Base-by-base conservation (phyloP, 2,888 invertebrate species). In the Coecobrya sp. region DNA sequence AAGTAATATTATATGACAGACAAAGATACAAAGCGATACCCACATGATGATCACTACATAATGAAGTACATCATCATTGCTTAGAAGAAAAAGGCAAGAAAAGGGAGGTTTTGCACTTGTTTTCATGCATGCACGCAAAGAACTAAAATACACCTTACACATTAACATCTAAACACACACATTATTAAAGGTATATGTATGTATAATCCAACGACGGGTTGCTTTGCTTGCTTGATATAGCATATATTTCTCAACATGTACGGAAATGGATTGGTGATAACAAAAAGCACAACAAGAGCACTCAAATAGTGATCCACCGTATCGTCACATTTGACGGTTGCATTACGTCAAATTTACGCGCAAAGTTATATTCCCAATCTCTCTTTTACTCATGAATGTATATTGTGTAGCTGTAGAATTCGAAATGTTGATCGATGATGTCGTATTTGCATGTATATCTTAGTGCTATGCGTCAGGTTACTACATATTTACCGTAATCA, bases 271-370 rank as follows among this genome's bases (percentile, higher is more conserved):
- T 59, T 25, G 70, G n/a, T 73, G 52, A 62, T 55, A 84, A n/a
- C n/a, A n/a, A n/a, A n/a, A n/a, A n/a, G 68, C 36, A 76, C n/a
- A 73, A 87, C 42, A 25, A 62, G 76, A 76, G 49, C 81, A 65
- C 88, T 88, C 81, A 88, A n/a, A 36, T 68, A 68, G 42, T 89
- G 84, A 89, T 89, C 76, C 89, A 89, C 89, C 89, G 89, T 89
- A 89, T 89, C 89, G 89, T 89, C 89, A 89, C 89, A 84, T 89
- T 84, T 89, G 89, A 89, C 73, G 84, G 76, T 73, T 62, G 59
- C 55, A 62, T 73, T 73, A 85, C 55, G 45, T 84, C 73, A 73
- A 76, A 86, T 89, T 82, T 82, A 65, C 70, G 84, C 76, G 84
- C 27, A 85, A 73, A 89, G 59, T 68, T 76, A n/a, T 52, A 42